phyloP scores from a whole-genome alignment of 2,113 vertebrate species.

The Chaetodon auriga region DNA sequence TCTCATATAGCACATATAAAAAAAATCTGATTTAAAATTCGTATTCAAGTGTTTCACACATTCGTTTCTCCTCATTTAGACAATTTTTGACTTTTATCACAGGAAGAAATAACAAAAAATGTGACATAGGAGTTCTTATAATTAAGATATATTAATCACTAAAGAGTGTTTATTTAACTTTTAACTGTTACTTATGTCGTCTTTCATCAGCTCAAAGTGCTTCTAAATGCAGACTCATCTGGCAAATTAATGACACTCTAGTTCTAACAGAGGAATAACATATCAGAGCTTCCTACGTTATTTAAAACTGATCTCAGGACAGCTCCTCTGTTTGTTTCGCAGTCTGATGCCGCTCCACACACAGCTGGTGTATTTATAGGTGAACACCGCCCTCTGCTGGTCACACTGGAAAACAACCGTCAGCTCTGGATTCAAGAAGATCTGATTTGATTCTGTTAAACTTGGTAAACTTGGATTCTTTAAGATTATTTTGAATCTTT shows the following conservation, averaged over 20 bases:
- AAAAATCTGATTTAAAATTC: background rate
- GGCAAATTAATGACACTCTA: background rate
- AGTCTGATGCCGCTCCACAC: background rate
- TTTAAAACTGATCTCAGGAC: background rate
- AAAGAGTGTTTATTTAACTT: background rate
- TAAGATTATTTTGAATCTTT: background rate
- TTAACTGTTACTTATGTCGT: background rate
- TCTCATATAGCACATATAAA: background rate
- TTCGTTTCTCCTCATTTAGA: background rate
- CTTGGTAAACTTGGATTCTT: background rate
- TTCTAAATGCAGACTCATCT: no score
- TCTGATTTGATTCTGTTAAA: background rate
- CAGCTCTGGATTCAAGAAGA: background rate
- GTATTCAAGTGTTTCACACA: background rate
- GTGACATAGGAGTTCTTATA: no score
- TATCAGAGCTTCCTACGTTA: background rate
- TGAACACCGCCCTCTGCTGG: conserved; percentile 68
- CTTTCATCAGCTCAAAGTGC: background rate
- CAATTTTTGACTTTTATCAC: background rate
- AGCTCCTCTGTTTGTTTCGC: background rate
- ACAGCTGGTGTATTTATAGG: background rate
- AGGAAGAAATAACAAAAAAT: no score
- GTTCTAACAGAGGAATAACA: background rate
- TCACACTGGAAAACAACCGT: background rate
- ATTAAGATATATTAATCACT: no score